Conservation (phyloP, 35 echinoderm and acorn worm genomes). For the Lytechinus pictus region DNA sequence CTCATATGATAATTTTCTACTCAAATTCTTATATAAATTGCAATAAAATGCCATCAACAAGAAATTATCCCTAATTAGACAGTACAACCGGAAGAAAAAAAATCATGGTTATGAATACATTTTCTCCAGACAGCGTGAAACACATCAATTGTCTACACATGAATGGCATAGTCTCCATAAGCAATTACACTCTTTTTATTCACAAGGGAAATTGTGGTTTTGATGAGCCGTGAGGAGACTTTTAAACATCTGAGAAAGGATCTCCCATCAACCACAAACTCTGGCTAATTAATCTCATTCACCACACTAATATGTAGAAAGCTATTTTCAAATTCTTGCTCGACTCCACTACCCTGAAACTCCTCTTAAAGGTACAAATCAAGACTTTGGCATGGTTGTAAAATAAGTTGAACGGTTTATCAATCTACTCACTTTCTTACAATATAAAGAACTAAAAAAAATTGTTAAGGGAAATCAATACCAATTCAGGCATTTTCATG, state of each 20-base stretch:
- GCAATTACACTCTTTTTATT: neutral
- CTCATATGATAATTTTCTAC: no score
- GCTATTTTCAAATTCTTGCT: neutral
- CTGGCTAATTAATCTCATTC: slow-evolving; percentile 3
- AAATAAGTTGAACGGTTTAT: no score
- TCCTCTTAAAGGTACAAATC: neutral
- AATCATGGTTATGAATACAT: neutral
- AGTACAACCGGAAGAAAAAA: neutral
- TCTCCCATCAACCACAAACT: neutral
- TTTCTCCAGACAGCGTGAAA: neutral
- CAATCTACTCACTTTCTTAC: no score
- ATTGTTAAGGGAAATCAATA: no score
- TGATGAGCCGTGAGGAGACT: neutral
- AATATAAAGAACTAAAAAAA: no score
- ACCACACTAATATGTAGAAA: neutral
- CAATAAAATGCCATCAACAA: neutral
- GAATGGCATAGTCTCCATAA: neutral
- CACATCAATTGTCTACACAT: neutral
- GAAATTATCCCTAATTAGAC: neutral
- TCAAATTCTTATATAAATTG: neutral
- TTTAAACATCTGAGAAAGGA: neutral
- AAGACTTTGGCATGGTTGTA: no score
- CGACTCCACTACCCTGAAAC: neutral
- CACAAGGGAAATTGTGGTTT: neutral
- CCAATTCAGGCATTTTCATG: no score